Evolutionary conservation across 2,888 invertebrate species (phyloP).

Genomic region (Carpatolechia fugitivella): DNA sequence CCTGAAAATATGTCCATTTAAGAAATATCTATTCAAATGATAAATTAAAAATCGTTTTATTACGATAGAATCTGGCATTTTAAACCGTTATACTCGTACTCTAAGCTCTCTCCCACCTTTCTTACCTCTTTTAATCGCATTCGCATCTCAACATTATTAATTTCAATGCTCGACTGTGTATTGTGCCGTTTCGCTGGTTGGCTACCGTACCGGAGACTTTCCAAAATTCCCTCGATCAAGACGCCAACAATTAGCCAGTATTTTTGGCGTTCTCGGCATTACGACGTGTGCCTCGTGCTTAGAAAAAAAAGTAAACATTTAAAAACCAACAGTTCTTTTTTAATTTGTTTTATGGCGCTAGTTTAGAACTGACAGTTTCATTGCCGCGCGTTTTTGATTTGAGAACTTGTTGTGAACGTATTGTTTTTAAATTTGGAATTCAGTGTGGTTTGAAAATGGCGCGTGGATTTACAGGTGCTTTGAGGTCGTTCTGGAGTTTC

Average conservation of each 20-base stretch:
- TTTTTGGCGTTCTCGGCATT: constrained; percentile 36
- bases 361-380: constrained; percentile 9
- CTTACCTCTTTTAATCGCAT: constrained; percentile 29
- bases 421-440: background rate
- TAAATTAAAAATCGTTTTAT: no score
- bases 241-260: constrained; percentile 48
- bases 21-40: no score
- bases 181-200: constrained; percentile 58
- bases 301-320: constrained; percentile 25
- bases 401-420: background rate
- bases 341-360: no score
- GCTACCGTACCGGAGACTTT: constrained; percentile 50
- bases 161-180: constrained; percentile 35
- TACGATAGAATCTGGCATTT: no score
- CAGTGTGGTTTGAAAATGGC: constrained; percentile 37
- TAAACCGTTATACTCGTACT: background rate
- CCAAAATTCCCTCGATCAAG: constrained; percentile 63
- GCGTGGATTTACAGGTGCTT: constrained; percentile 45
- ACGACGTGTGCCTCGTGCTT: constrained; percentile 30
- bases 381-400: constrained; percentile 11
- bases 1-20: no score
- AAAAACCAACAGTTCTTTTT: no score
- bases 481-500: constrained; percentile 61
- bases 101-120: constrained; percentile 2
- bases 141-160: constrained; percentile 29